These are phyloP conservation scores for Plemyria rubiginata DNA, from an alignment of 2,888 invertebrate species.

Conservation along the genomic window DNA sequence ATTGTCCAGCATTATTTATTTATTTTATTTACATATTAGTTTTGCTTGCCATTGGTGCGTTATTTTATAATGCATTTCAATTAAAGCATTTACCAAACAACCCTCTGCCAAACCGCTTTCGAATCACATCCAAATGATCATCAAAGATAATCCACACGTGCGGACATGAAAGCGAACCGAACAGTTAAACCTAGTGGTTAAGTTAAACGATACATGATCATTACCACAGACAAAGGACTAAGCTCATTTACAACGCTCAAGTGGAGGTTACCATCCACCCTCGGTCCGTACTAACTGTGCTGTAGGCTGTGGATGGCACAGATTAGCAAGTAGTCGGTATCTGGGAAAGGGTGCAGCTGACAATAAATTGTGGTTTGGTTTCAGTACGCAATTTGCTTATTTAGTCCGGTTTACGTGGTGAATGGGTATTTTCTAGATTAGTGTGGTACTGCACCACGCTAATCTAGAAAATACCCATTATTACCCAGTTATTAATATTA, in stretches of 20 bases:
- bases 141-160: conserved; percentile 29
- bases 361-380: conserved; percentile 9
- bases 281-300: conserved; percentile 10
- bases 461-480: no score
- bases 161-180: conserved; percentile 36
- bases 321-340: conserved; percentile 8
- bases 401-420: background rate
- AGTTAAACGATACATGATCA: conserved; percentile 37
- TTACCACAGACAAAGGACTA: conserved; percentile 42
- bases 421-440: no score
- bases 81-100: background rate
- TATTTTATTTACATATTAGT: no score
- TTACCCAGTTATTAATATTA: no score
- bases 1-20: no score
- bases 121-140: conserved; percentile 25
- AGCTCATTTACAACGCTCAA: conserved; percentile 45
- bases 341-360: conserved; percentile 26
- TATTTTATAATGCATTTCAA: background rate
- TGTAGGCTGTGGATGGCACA: conserved; percentile 15
- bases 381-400: background rate
- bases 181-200: conserved; percentile 15
- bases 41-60: no score
- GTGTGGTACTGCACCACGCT: no score
- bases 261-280: conserved; percentile 33
- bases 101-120: conserved; percentile 3